phyloP scores from a whole-genome alignment of 2,797 vertebrate genomes.

The Darevskia mixta region DNA sequence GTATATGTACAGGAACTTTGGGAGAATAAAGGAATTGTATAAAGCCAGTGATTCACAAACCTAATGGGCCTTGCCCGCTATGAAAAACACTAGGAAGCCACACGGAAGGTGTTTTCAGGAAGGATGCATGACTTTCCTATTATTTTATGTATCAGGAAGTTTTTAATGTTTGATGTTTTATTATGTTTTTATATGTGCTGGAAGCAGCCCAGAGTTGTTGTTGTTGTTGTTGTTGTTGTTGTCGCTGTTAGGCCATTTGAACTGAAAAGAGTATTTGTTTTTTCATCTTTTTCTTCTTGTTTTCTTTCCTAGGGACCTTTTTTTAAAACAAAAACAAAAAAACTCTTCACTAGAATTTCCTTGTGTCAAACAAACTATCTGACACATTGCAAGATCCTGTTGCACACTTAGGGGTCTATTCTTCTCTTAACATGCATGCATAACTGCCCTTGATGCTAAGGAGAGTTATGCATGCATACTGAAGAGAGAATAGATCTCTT shows the following conservation, averaged over 20 bases:
- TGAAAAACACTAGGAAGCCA: background rate
- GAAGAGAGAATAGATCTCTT: constrained; percentile 58
- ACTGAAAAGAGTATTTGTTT: constrained; percentile 7
- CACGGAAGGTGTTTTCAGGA: background rate
- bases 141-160: too few species aligned
- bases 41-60: background rate
- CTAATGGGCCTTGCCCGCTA: background rate
- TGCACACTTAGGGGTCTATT: constrained; percentile 40
- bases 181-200: too few species aligned
- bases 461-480: constrained; percentile 21
- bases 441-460: constrained; percentile 45
- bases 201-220: too few species aligned
- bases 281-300: background rate
- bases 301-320: constrained; percentile 28
- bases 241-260: background rate
- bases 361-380: constrained; percentile 31
- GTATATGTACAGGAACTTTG: background rate
- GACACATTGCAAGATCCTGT: constrained; percentile 50
- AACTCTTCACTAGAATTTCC: constrained; percentile 12
- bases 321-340: background rate
- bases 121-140: background rate
- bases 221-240: too few species aligned
- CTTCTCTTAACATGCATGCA: constrained; percentile 48
- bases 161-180: too few species aligned
- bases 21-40: background rate